Base-by-base conservation (phyloP, 2,797 vertebrate species). In the Pseudomugil gertrudae region DNA sequence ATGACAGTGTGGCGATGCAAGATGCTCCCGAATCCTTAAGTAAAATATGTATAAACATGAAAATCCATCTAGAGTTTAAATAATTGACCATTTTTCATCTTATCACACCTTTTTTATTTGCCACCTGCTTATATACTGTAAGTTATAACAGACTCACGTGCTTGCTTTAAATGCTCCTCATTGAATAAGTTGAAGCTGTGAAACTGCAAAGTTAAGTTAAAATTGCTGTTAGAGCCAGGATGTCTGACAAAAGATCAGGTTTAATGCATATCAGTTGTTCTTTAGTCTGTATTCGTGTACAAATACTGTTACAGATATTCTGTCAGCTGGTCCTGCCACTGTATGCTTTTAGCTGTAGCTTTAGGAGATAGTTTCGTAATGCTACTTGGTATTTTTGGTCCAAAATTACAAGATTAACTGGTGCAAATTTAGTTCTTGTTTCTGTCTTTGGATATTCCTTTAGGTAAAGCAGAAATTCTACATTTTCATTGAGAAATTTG, bases 141-240 rank as follows among this genome's bases (percentile, higher is more conserved):
- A 78, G 32, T 69, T 78, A 69, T 75, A 59, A 51, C 8, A 57
- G 14, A 9, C 21, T 33, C 11, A 36, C 21, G 29, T 59, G 7
- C 40, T 54, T 8, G 13, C 21, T 40, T 66, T 38, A 66, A 24
- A 63, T 60, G 60, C n/a, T 57, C 24, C 23, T 64, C 21, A 63
- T 15, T 21, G 38, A 50, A 52, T 38, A 66, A 81, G 52, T 17
- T 33, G 8, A 79, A 69, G 74, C 73, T 78, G 78, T 82, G 72
- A 87, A 82, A 56, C 51, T 63, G 50, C 27, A 59, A 67, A 70
- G 53, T 19, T 0, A 65, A 63, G 32, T 64, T 26, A n/a, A 27
- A 57, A 29, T 43, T 36, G 13, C 11, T 27, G 24, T 56, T 55
- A 23, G 17, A 24, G 60, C 8, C 14, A 21, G 23, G 8, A 33